Evolutionary conservation across 2,113 vertebrate species (phyloP), one percentile per base, ranked within the genome.

Genomic region (Nibea coibor): DNA sequence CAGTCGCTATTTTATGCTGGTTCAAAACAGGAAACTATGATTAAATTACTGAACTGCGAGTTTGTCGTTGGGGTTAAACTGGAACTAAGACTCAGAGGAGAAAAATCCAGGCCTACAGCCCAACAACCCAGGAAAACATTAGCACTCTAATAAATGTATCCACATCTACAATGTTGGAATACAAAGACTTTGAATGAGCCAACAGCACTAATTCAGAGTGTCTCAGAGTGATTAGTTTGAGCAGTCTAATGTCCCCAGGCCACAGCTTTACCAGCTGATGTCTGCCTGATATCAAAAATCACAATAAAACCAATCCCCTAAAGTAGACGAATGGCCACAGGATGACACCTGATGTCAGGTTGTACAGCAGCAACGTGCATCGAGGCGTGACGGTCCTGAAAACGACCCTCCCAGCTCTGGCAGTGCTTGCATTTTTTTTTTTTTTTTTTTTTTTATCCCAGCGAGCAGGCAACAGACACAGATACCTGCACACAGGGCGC

Each of bases 291-390:
- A 71, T 72, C 12, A 75, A 77, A 72, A 79, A 64, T 22, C 56
- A 61, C 35, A 85, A 74, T 68, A 78, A 75, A 84, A 75, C 19
- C 75, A 84, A 78, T 75, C 31, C 50, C n/a, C 63, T 64, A n/a
- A 76, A 67, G 81, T n/a, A 81, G 64, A 79, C 77, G 59, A 83
- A 75, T 0, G n/a, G 17, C 17, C 71, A 62, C 50, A 59, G 68
- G 71, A 78, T 15, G 56, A 75, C 76, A 88, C 78, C 78, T 88
- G 81, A 84, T 73, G 75, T 81, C 72, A 68, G 48, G 42, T 4
- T 54, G n/a, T 8, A 22, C 65, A 65, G 69, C 69, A 58, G 42
- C 42, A 28, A 12, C 14, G 0, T 22, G 62, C 66, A 45, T 7
- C 2, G 59, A 83, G 39, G 77, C 0, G 0, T 67, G 59, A 75